Conservation (phyloP, 2,797 vertebrate species). For the Simalia tracyae region DNA sequence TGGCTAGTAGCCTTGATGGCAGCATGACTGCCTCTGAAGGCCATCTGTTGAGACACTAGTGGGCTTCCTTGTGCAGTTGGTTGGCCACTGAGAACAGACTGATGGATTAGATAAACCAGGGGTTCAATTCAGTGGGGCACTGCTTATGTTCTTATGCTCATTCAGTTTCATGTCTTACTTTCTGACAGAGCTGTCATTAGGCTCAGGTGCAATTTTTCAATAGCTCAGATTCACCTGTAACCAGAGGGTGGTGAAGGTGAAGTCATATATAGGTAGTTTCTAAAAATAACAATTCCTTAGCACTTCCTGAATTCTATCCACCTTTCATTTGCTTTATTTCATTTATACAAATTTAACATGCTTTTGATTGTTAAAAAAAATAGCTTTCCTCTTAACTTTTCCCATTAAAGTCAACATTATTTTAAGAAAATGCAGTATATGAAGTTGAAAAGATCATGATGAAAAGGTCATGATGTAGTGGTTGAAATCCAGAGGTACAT, state of each 20-base stretch:
- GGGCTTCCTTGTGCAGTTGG: not conserved
- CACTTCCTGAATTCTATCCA: not conserved
- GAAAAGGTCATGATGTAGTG: not conserved
- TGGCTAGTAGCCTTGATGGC: not conserved
- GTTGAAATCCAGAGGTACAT: too few relatives aligned
- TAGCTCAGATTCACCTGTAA: not conserved
- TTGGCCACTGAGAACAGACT: not conserved
- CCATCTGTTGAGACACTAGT: not conserved
- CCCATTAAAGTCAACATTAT: not conserved
- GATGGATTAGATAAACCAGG: not conserved
- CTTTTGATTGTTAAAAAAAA: not conserved
- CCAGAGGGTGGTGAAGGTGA: not conserved
- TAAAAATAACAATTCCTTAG: not conserved
- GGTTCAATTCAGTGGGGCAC: not conserved
- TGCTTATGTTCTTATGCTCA: not conserved
- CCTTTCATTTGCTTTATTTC: not conserved
- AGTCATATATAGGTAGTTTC: not conserved
- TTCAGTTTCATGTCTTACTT: not conserved
- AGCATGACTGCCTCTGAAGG: not conserved
- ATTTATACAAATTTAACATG: not conserved
- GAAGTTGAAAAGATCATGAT: not conserved
- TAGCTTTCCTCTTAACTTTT: not conserved
- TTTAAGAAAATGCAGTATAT: not conserved
- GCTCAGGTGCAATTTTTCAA: not conserved
- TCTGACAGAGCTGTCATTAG: not conserved